Conservation (phyloP, 2,797 vertebrate genomes). For the Neosalanx taihuensis region DNA sequence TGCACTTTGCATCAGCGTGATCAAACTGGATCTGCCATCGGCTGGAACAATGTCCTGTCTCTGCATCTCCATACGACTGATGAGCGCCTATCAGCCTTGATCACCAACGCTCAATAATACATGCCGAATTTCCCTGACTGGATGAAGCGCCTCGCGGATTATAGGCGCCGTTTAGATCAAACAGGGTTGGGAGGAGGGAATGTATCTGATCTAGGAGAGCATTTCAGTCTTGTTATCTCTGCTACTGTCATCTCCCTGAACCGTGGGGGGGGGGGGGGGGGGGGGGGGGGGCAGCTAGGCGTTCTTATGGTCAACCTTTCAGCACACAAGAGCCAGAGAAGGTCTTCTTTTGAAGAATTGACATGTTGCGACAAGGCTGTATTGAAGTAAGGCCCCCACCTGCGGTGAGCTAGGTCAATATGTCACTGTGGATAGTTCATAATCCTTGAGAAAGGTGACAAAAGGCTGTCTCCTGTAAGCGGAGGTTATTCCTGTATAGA, state of each 20-base stretch:
- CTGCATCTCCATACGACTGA: conserved; percentile 19
- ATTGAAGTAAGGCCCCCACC: conserved; percentile 57
- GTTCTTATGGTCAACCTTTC: conserved; percentile 56
- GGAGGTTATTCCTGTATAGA: background rate
- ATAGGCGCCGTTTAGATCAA: background rate
- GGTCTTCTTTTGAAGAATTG: conserved; percentile 52
- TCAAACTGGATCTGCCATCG: conserved; percentile 23
- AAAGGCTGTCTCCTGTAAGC: conserved; percentile 32
- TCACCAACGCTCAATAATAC: conserved; percentile 26
- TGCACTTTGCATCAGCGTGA: background rate
- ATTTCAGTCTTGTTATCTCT: background rate
- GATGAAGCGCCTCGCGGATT: background rate
- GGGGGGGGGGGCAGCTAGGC: conserved; percentile 34
- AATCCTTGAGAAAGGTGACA: conserved; percentile 39
- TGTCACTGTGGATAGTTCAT: conserved; percentile 52
- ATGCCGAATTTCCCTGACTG: background rate
- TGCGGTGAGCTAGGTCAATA: conserved; percentile 61
- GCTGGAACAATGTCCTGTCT: conserved; percentile 14
- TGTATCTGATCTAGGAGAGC: background rate
- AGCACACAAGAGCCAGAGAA: conserved; percentile 43
- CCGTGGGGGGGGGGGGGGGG: background rate
- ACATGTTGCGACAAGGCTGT: conserved; percentile 51
- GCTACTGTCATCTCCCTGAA: conserved; percentile 42
- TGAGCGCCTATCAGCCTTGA: conserved; percentile 25
- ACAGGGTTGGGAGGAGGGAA: background rate